Evolutionary conservation across 2,113 vertebrate genomes (phyloP), one percentile per base, ranked within the genome.

Genomic region (Eonycteris spelaea): DNA sequence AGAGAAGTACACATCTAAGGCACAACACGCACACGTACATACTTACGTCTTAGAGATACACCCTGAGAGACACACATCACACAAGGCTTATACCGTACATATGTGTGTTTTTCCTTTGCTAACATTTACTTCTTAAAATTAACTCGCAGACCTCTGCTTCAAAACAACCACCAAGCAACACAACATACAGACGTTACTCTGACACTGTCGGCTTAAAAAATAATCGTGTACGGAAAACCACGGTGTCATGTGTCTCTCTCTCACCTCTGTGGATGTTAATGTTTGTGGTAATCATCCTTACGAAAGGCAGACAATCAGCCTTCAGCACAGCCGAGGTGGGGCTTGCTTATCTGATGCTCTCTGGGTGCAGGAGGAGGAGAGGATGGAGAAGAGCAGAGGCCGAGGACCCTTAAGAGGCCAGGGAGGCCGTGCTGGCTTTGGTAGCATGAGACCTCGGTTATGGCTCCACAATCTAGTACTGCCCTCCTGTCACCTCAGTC

Each of bases 181-280:
- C 6, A 24, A 86, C 70, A 92, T 73, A 85, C 90, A 97, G 95
- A 91, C 15, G 33, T 61, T 87, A 45, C 86, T 92, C 14, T 7
- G 70, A 82, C 94, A 95, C 51, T 22, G 2, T 91, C 96, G 93
- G 96, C 96, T 97, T 97, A 97, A 97, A 97, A 87, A 93, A 89
- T 84, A 89, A 86, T 88, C 33, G 26, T 86, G 77, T 55, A 28
- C 48, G 90, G 89, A 97, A 97, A 97, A 90, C 77, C 53, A 97
- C 97, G 94, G 91, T 82, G 95, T 96, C 94, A 65, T 95, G 73
- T 35, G 1, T 91, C 87, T 78, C 89, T 97, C 82, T 96, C 97
- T 97, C 73, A 96, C 97, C 96, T 96, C 94, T 97, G 73, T 51
- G 0, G 85, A 85, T 97, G 97, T 97, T 96, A 98, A 97, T 95